Evolutionary conservation across 1,140 invertebrate genomes (phyloP).

Genomic region (Calliopsis andreniformis): DNA sequence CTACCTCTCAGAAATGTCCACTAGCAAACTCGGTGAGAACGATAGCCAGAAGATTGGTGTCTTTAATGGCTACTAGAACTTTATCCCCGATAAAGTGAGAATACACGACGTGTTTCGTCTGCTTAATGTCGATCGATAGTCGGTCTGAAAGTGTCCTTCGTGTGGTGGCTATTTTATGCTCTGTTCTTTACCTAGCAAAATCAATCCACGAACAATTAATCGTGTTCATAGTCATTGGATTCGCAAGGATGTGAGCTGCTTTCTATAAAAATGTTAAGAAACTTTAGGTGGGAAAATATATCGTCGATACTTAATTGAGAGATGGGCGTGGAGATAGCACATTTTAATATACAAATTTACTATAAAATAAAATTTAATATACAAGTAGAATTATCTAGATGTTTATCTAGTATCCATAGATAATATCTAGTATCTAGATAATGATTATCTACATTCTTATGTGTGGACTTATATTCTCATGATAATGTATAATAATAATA

Average conservation of each 20-base stretch:
- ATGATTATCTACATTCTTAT: too few species aligned
- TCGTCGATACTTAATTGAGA: neutral
- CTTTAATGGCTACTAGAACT: conserved; percentile 16
- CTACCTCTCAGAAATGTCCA: too few species aligned
- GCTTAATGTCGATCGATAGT: conserved; percentile 33
- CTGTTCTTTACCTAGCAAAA: conserved; percentile 11
- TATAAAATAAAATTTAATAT: too few species aligned
- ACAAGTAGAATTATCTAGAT: too few species aligned
- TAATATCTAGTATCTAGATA: too few species aligned
- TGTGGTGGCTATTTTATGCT: neutral
- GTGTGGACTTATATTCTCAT: too few species aligned
- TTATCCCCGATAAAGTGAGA: too few species aligned
- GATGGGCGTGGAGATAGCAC: too few species aligned
- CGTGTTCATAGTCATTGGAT: conserved; percentile 20
- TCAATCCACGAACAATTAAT: conserved; percentile 31
- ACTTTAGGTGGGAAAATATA: conserved; percentile 29
- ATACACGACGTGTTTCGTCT: neutral
- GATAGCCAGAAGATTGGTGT: conserved; percentile 3
- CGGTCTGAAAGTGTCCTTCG: neutral
- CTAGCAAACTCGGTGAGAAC: too few species aligned
- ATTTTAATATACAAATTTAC: too few species aligned
- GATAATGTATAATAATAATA: too few species aligned
- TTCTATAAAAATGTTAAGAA: conserved; percentile 28
- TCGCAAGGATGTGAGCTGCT: neutral
- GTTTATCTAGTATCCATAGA: too few species aligned